A percentile compares a stretch with the other conserved stretches of the same genome.
These are phyloP conservation scores for Thunnus thynnus DNA, from an alignment of 2,113 vertebrate genomes.

Conservation along the genomic window DNA sequence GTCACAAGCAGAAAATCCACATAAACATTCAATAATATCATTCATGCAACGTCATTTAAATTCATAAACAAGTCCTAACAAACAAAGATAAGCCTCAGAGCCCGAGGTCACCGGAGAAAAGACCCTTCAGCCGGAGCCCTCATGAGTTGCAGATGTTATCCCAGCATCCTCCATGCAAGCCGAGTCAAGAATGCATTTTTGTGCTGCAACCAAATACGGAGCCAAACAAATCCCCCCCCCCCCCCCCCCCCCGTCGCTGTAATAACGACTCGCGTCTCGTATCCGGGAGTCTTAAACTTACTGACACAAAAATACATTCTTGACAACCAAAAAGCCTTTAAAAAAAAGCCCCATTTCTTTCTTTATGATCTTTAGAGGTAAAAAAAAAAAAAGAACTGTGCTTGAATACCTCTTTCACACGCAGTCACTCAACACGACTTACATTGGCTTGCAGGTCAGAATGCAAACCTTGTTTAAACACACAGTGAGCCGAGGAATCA, in stretches of 20 bases:
- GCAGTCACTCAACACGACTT: constrained; percentile 84
- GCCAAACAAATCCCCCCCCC: no score
- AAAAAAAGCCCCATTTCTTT: constrained; percentile 2
- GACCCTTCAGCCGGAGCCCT: constrained; percentile 23
- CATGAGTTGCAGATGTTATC: constrained; percentile 29
- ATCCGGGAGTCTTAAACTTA: background rate
- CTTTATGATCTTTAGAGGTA: constrained; percentile 20
- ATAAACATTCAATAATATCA: background rate
- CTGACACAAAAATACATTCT: constrained; percentile 69
- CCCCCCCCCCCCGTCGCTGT: background rate
- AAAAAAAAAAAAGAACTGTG: constrained; percentile 46
- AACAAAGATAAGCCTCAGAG: constrained; percentile 7
- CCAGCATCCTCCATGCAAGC: constrained; percentile 68
- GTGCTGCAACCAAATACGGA: constrained; percentile 36
- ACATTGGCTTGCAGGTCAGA: constrained; percentile 78
- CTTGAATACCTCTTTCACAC: constrained; percentile 84
- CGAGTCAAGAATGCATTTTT: constrained; percentile 69
- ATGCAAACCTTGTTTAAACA: constrained; percentile 74
- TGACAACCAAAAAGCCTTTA: constrained; percentile 17
- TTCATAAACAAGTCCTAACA: background rate
- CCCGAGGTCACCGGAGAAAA: constrained; percentile 41
- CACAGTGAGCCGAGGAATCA: constrained; percentile 30
- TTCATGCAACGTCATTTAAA: constrained; percentile 7
- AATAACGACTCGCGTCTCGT: background rate
- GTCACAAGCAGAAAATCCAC: background rate